Evolutionary conservation across 53 echinoderm and acorn worm genomes (phyloP).

Genomic region (Antedon mediterranea): DNA sequence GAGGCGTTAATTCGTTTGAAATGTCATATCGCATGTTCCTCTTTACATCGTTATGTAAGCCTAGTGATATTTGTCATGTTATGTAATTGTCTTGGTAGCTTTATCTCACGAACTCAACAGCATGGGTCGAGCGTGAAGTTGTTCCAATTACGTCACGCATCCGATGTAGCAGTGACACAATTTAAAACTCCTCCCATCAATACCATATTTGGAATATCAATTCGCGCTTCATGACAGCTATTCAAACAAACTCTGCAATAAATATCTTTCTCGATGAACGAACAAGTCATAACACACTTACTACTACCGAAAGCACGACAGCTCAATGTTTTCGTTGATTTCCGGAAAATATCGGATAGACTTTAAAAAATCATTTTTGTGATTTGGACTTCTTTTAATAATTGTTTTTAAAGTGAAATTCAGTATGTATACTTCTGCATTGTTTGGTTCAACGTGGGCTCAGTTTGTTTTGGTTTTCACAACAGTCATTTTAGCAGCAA

Average conservation of each 20-base stretch:
- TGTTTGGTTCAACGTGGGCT: background rate
- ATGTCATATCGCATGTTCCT: background rate
- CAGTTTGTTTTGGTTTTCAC: background rate
- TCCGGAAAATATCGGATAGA: too few relatives aligned
- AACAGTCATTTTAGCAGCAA: background rate
- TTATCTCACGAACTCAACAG: background rate
- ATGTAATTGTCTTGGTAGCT: background rate
- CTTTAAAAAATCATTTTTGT: too few relatives aligned
- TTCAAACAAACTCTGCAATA: background rate
- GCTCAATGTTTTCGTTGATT: background rate
- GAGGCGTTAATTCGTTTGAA: background rate
- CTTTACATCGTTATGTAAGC: background rate
- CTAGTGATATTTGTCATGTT: background rate
- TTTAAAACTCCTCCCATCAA: background rate
- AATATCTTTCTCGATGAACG: background rate
- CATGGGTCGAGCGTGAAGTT: background rate
- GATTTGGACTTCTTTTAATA: too few relatives aligned
- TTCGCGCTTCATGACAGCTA: background rate
- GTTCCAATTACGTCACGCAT: background rate
- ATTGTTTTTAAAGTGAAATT: background rate
- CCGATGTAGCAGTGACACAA: background rate
- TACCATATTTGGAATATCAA: background rate
- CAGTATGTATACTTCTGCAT: background rate
- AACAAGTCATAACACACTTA: background rate
- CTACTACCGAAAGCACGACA: background rate